These are phyloP conservation scores for Lepidocyrtoides sp. DNA, from an alignment of 2,888 invertebrate genomes.

Conservation along the genomic window DNA sequence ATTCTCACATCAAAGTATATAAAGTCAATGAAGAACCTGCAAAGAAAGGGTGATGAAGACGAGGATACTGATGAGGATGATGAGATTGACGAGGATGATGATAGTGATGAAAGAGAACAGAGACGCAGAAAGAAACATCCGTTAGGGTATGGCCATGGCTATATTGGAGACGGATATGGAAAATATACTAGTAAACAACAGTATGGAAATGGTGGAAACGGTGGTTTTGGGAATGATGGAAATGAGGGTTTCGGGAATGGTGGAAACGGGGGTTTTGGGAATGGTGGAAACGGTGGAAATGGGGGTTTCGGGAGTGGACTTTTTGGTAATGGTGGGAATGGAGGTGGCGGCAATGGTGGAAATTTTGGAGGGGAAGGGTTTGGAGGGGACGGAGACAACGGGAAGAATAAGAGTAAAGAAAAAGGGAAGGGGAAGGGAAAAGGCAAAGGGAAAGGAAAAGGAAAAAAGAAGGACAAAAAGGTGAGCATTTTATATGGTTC, in stretches of 20 bases:
- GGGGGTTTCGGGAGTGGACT: constrained; percentile 19
- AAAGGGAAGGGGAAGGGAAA: constrained; percentile 41
- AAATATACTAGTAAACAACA: not conserved
- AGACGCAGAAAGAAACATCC: constrained; percentile 55
- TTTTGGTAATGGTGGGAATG: not conserved
- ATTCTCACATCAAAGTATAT: not conserved
- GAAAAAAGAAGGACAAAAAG: constrained; percentile 58
- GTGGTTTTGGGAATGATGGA: not conserved
- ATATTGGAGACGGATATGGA: constrained; percentile 58
- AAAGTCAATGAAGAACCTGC: not conserved
- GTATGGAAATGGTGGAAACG: not conserved
- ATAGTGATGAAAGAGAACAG: not conserved
- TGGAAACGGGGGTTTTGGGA: not conserved
- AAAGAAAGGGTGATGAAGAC: not conserved
- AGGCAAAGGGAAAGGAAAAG: constrained; percentile 32
- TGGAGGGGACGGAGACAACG: constrained; percentile 3
- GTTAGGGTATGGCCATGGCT: constrained; percentile 49
- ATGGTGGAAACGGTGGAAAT: not conserved
- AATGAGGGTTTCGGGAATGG: not conserved
- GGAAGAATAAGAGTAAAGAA: not conserved
- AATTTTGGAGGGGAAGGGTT: constrained; percentile 20
- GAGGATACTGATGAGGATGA: constrained; percentile 51
- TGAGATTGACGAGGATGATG: constrained; percentile 13
- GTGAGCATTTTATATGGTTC: too few species aligned
- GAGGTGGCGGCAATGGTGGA: not conserved